phyloP scores from a whole-genome alignment of 2,888 invertebrate species.

The Rhynchonema sp. region DNA sequence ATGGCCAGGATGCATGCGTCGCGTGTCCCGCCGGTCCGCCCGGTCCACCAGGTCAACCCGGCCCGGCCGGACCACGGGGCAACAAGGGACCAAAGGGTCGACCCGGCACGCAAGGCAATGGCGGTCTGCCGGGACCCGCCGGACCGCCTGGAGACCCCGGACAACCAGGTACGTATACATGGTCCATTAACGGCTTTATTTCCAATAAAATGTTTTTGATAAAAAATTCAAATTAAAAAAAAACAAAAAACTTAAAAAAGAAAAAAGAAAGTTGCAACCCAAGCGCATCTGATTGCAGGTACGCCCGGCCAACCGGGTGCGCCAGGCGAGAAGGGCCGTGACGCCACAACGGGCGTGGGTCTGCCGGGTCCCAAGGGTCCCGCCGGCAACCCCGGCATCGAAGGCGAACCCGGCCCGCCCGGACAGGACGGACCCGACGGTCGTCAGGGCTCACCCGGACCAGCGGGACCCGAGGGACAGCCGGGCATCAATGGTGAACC shows the following conservation, averaged over 20 bases:
- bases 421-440: conserved; percentile 14
- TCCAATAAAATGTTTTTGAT: not conserved
- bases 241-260: not conserved
- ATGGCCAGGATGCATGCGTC: not conserved
- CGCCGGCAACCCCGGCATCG: conserved; percentile 8
- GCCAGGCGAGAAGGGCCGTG: not conserved
- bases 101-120: conserved; percentile 11
- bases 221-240: not conserved
- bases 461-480: conserved; percentile 14
- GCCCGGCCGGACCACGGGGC: conserved; percentile 16
- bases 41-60: conserved; percentile 13
- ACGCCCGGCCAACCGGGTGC: not conserved
- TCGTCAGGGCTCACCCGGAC: conserved; percentile 15
- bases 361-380: conserved; percentile 15
- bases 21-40: not conserved
- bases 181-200: not conserved
- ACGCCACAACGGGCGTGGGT: conserved; percentile 5
- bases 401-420: conserved; percentile 8
- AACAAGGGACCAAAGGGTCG: conserved; percentile 13
- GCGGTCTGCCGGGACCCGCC: conserved; percentile 13
- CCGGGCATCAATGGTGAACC: conserved; percentile 13
- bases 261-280: no score
- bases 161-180: conserved; percentile 10
- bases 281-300: not conserved
- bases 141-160: conserved; percentile 16